Evolutionary conservation across 2,797 vertebrate species (phyloP), one percentile per base, ranked within the genome.

Genomic region (Urocyon cinereoargenteus): DNA sequence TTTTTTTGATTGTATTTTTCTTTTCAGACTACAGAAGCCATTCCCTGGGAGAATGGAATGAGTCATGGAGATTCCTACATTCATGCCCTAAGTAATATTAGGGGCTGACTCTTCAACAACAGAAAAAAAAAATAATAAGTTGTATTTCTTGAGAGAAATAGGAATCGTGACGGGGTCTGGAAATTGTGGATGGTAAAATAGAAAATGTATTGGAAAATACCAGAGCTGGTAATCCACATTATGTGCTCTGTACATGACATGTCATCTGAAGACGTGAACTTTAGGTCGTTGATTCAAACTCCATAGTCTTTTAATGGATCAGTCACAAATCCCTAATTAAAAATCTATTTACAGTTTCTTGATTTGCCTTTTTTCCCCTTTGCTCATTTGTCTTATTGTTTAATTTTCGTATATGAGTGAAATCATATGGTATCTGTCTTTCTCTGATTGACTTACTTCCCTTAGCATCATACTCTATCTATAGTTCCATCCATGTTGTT

Each of bases 141-240:
- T 5, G 2, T 92, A 19, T 84, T 85, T 28, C 16, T 70, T 93
- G 36, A 92, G 96, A 96, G 1, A 45, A 64, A 11, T 5, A 61
- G 13, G 90, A 21, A 36, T 94, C 79, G 26, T 89, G 68, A 78
- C 1, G 21, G 81, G 34, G 34, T 24, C 86, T 79, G 24, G 8
- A 93, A 91, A 1, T 66, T 84, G 0, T 53, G 51, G 2, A n/a
- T 53, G 15, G 31, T 51, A 92, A 92, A 19, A 57, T 2, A 53
- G 4, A 31, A 94, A 75, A 16, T 79, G 96, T 83, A 64, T 90
- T 95, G 92, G 86, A 24, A 90, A 86, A 86, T 79, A 97, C 90
- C 70, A 73, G 66, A 92, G 31, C 16, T 36, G 85, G 45, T 6
- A 83, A 22, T 77, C 51, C 10, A 24, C 12, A 84, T 91, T 53